Percentiles rank a stretch among this genome's conserved stretches.
Conservation (phyloP, 2,797 vertebrate genomes). For the Spea hammondii region DNA sequence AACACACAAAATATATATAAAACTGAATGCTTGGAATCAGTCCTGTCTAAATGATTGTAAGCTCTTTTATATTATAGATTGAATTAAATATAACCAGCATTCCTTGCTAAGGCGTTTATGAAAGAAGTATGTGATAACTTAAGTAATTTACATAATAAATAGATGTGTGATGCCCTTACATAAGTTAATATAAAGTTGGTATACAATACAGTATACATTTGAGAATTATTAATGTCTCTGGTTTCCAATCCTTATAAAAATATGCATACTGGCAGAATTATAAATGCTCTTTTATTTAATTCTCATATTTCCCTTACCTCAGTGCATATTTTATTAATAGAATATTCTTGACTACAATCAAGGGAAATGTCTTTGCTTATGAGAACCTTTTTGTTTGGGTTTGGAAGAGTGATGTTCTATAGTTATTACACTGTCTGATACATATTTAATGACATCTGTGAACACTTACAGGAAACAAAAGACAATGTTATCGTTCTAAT, state of each 20-base stretch:
- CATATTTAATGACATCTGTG: constrained; percentile 48
- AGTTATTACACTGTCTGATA: constrained; percentile 36
- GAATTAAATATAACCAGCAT: too few relatives aligned
- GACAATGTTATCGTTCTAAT: constrained; percentile 32
- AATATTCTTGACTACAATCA: constrained; percentile 27
- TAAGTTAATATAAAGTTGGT: too few relatives aligned
- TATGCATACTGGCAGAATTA: constrained; percentile 1
- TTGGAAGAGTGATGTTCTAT: constrained; percentile 14
- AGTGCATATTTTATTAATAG: constrained; percentile 39
- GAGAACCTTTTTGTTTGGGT: constrained; percentile 20
- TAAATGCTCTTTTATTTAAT: constrained; percentile 19
- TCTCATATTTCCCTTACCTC: constrained; percentile 15
- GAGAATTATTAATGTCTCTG: neutral
- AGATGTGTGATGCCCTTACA: too few relatives aligned
- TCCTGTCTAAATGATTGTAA: too few relatives aligned
- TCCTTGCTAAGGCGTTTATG: too few relatives aligned
- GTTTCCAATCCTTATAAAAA: constrained; percentile 13
- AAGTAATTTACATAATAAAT: too few relatives aligned
- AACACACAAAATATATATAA: too few relatives aligned
- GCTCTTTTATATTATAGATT: too few relatives aligned
- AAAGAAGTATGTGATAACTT: too few relatives aligned
- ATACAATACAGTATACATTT: neutral
- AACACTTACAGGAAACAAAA: constrained; percentile 47
- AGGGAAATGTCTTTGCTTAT: constrained; percentile 4
- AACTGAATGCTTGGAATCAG: too few relatives aligned